These are phyloP conservation scores for Stenotaenia linearis DNA, from an alignment of 2,888 invertebrate species.

Conservation along the genomic window DNA sequence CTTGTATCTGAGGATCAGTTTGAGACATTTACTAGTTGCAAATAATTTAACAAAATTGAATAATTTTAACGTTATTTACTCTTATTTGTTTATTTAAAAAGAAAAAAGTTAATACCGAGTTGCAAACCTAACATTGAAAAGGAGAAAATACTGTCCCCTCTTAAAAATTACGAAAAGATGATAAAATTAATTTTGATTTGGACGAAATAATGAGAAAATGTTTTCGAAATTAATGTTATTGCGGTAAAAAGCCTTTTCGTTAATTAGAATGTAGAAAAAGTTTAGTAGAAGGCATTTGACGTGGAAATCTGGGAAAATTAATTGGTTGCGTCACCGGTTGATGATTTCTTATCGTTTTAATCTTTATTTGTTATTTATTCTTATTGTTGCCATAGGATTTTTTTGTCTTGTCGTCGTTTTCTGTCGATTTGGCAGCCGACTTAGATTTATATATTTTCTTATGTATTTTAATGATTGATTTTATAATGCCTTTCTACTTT, in stretches of 20 bases:
- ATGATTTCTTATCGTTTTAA: too few species aligned
- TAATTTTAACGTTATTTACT: too few species aligned
- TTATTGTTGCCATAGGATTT: background rate
- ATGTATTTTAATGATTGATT: background rate
- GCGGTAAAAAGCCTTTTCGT: too few species aligned
- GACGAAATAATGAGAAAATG: background rate
- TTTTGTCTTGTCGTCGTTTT: background rate
- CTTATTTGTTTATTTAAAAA: too few species aligned
- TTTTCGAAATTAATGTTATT: too few species aligned
- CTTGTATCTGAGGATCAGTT: too few species aligned
- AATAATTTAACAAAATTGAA: too few species aligned
- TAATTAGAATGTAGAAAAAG: background rate
- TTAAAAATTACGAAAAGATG: too few species aligned
- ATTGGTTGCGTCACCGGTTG: background rate
- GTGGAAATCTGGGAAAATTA: background rate
- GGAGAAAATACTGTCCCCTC: too few species aligned
- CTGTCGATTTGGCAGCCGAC: background rate
- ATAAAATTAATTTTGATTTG: background rate
- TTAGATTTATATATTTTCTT: background rate
- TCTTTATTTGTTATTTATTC: background rate
- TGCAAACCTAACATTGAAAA: constrained; percentile 30
- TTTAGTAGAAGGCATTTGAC: constrained; percentile 32
- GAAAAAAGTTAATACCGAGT: background rate
- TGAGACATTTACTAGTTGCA: background rate
- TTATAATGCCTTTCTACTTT: constrained; percentile 34